Evolutionary conservation across 2,888 invertebrate species (phyloP), one percentile per base, ranked within the genome.

Genomic region (Ophion slaviceki): DNA sequence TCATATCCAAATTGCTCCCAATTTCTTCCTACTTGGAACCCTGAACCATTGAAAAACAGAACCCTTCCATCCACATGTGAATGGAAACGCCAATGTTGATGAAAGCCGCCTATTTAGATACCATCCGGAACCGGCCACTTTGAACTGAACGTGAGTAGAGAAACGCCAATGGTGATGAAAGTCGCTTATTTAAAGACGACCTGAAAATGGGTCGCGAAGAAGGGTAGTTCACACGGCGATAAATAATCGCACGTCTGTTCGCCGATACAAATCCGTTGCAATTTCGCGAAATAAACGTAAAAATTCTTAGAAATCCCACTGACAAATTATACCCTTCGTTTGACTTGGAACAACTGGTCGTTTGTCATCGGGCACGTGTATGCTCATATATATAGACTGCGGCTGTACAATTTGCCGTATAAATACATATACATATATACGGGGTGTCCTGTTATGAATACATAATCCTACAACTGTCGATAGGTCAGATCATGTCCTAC

Each of bases 271-370:
- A 67, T 45, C 36, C 7, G 28, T 68, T 47, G 61, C 4, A 40
- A 53, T 14, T 82, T 74, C 53, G 64, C 40, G 5, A 72, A 82
- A 81, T 62, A 59, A 57, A 14, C 45, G 68, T 64, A 74, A 2
- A 32, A 57, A 64, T 81, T 85, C 81, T 68, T 53, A 10, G 77
- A 75, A 71, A 57, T 68, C 45, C n/a, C 45, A 61, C 32, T 11
- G 57, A 17, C 20, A 76, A 47, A 84, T 81, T 78, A 78, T 68
- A 64, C 67, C 47, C 72, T 45, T 77, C 62, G 77, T 77, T 81
- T 78, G 74, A 85, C 32, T 68, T 57, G 45, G 78, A 68, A 85
- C 80, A 85, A 77, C 71, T 68, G 67, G 62, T 78, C 84, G 77
- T 78, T 85, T 85, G 84, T 85, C 77, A 81, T 75, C 68, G 70